phyloP scores from a whole-genome alignment of 2,113 vertebrate genomes.

The Condylura cristata region DNA sequence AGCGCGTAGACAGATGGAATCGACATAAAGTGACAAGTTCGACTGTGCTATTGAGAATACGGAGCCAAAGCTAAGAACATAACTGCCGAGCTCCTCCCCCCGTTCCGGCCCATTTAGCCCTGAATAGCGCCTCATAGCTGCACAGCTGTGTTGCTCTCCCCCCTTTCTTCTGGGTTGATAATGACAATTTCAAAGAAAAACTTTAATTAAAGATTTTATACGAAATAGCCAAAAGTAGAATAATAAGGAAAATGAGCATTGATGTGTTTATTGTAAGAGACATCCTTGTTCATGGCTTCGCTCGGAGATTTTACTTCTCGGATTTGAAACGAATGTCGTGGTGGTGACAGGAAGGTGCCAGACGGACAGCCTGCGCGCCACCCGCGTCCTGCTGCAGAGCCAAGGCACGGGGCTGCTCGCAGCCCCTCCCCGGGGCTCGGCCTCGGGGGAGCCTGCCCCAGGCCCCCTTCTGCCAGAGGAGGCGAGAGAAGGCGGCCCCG shows the following conservation, averaged over 20 bases:
- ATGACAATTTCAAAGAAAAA: conserved; percentile 88
- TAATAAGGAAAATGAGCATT: conserved; percentile 85
- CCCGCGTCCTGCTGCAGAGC: neutral
- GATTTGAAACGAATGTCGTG: conserved; percentile 14
- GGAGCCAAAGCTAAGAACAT: conserved; percentile 86
- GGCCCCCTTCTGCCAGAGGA: neutral
- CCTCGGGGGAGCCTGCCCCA: neutral
- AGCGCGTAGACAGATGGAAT: conserved; percentile 92
- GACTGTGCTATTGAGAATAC: conserved; percentile 85
- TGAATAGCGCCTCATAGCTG: conserved; percentile 87
- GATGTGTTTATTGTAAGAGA: conserved; percentile 84
- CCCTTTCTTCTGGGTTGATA: conserved; percentile 86
- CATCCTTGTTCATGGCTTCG: conserved; percentile 72
- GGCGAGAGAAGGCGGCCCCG: too few relatives aligned
- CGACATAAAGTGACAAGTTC: conserved; percentile 91
- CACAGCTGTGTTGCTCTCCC: conserved; percentile 89
- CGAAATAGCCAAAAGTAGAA: conserved; percentile 85
- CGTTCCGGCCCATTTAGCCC: conserved; percentile 90
- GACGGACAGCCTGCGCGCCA: conserved; percentile 31
- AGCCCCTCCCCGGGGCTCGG: neutral
- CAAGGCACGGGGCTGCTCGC: neutral
- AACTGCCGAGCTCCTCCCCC: conserved; percentile 84
- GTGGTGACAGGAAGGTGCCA: conserved; percentile 59
- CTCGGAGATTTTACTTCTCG: conserved; percentile 60
- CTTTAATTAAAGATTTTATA: conserved; percentile 91